Percentiles rank a stretch among this genome's conserved stretches.
Conservation (phyloP, 92 coral and sea anemone species). For the Epizoanthus illoricatus region DNA sequence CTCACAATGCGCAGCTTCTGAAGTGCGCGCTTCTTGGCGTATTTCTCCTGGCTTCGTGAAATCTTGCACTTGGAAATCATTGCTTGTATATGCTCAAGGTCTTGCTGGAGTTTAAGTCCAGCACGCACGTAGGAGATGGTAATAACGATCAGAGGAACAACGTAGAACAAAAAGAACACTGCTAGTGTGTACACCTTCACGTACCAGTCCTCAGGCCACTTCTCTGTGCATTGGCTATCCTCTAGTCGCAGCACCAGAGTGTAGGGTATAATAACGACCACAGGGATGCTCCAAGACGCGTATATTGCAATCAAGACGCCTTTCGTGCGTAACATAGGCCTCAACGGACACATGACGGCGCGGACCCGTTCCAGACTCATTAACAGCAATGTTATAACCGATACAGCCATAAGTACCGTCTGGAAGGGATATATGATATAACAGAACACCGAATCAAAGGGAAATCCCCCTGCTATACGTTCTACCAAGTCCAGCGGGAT, state of each 20-base stretch:
- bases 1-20: slow-evolving; percentile 25
- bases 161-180: slow-evolving; percentile 74
- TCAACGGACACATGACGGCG: slow-evolving; percentile 76
- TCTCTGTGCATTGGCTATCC: slow-evolving; percentile 69
- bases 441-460: slow-evolving; percentile 86
- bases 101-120: slow-evolving; percentile 58
- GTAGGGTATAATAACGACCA: slow-evolving; percentile 81
- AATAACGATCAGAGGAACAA: slow-evolving; percentile 78
- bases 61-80: slow-evolving; percentile 11
- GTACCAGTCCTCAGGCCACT: slow-evolving; percentile 81
- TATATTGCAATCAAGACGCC: slow-evolving; percentile 56
- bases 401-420: slow-evolving; percentile 85
- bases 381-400: slow-evolving; percentile 79
- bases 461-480: slow-evolving; percentile 66
- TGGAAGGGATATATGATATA: slow-evolving; percentile 85
- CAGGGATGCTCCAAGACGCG: slow-evolving; percentile 71
- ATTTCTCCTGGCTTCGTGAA: slow-evolving; percentile 30
- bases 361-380: slow-evolving; percentile 93
- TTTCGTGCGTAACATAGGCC: slow-evolving; percentile 58
- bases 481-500: slow-evolving; percentile 84
- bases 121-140: slow-evolving; percentile 79
- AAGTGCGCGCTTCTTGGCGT: slow-evolving; percentile 23
- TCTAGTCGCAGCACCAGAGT: slow-evolving; percentile 59
- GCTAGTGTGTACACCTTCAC: slow-evolving; percentile 76
- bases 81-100: background rate